These are phyloP conservation scores for Ferrisia virgata DNA, from an alignment of 2,888 invertebrate species.

Conservation along the genomic window DNA sequence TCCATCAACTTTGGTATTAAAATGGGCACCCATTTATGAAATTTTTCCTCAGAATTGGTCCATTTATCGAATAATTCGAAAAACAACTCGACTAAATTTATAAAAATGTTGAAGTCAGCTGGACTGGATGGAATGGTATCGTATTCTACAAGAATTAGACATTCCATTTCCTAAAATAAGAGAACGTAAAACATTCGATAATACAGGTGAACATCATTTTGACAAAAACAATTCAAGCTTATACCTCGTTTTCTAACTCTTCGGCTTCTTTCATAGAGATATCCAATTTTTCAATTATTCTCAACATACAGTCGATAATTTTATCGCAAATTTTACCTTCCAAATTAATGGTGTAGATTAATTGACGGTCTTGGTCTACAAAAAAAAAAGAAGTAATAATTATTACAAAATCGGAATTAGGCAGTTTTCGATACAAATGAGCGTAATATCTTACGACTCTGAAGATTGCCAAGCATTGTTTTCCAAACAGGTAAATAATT, in stretches of 20 bases:
- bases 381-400: too few species aligned
- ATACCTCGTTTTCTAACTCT: too few species aligned
- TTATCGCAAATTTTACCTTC: constrained; percentile 1
- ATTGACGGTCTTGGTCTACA: not conserved
- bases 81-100: constrained; percentile 40
- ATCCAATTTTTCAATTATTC: constrained; percentile 34
- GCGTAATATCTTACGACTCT: not conserved
- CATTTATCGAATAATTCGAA: not conserved
- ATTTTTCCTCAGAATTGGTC: not conserved
- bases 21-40: constrained; percentile 30
- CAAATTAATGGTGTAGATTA: not conserved
- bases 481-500: constrained; percentile 11
- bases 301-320: not conserved
- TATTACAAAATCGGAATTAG: too few species aligned
- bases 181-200: not conserved
- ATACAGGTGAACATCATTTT: not conserved
- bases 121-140: not conserved
- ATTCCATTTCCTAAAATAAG: not conserved
- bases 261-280: constrained; percentile 1
- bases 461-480: not conserved
- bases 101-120: constrained; percentile 26
- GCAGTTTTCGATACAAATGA: too few species aligned
- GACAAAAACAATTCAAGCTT: not conserved
- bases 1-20: not conserved
- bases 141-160: not conserved